A percentile compares a stretch with the other conserved stretches of the same genome.
These are phyloP conservation scores for Nansenia antarctica DNA, from an alignment of 2,113 vertebrate species.

Conservation along the genomic window DNA sequence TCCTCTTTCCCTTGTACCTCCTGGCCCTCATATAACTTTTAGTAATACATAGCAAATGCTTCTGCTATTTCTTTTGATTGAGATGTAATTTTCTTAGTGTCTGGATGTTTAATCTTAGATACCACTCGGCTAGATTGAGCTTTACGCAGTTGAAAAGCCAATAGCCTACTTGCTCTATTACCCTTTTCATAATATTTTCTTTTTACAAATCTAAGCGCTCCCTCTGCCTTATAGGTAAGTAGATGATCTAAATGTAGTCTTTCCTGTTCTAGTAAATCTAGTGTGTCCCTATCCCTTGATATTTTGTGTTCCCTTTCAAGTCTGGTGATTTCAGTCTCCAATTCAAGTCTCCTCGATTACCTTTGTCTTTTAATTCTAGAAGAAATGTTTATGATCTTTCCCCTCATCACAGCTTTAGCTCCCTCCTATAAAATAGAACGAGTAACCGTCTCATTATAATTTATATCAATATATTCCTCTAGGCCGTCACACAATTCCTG, in stretches of 20 bases:
- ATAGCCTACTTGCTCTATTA: not conserved
- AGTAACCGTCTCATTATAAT: constrained; percentile 2
- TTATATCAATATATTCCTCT: not conserved
- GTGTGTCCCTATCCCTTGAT: not conserved
- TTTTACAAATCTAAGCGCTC: not conserved
- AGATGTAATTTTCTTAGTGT: not conserved
- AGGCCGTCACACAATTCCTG: not conserved
- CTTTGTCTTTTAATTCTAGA: not conserved
- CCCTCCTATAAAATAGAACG: constrained; percentile 4
- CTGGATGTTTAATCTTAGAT: constrained; percentile 1
- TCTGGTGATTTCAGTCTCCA: not conserved
- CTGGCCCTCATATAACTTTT: not conserved
- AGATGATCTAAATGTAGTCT: constrained; percentile 1
- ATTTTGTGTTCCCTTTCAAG: not conserved
- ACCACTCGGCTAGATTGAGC: constrained; percentile 2
- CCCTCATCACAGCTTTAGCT: no score
- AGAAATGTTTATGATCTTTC: constrained; percentile 4
- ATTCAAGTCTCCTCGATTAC: not conserved
- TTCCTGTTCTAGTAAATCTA: not conserved
- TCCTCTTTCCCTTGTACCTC: not conserved
- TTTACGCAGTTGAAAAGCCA: constrained; percentile 21
- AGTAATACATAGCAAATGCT: constrained; percentile 9
- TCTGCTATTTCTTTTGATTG: constrained; percentile 11
- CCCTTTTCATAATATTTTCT: not conserved
- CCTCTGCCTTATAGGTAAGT: constrained; percentile 5